Conservation (phyloP, 2,888 invertebrate genomes). For the Thecocarcelia acutangulata region DNA sequence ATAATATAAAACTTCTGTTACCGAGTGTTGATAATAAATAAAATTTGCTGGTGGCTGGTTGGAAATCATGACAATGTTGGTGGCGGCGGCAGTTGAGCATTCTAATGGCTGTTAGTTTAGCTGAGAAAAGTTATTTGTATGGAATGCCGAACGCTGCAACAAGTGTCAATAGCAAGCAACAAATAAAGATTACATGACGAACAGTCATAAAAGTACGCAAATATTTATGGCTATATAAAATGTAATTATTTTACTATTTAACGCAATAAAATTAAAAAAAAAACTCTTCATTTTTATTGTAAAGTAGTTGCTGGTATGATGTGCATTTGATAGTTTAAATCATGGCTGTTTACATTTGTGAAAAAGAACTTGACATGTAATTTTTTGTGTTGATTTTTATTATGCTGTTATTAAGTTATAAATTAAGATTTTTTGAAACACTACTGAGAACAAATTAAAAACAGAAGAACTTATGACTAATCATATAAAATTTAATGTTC, state of each 20-base stretch:
- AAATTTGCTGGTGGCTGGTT: conserved; percentile 5
- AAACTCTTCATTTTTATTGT: neutral
- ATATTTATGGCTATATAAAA: conserved; percentile 51
- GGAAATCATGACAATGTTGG: neutral
- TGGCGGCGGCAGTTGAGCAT: neutral
- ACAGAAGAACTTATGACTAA: conserved; percentile 18
- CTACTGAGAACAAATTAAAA: neutral
- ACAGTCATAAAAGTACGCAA: conserved; percentile 54
- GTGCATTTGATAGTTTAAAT: conserved; percentile 22
- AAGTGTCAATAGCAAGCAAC: conserved; percentile 61
- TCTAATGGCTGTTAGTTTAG: conserved; percentile 20
- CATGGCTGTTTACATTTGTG: conserved; percentile 31
- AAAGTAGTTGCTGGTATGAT: conserved; percentile 18
- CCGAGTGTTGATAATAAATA: conserved; percentile 29
- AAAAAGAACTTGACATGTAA: conserved; percentile 15
- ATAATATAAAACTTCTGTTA: conserved; percentile 36
- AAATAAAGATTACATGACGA: conserved; percentile 65
- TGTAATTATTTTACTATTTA: conserved; percentile 55
- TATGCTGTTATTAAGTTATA: conserved; percentile 48
- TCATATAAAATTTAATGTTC: conserved; percentile 34
- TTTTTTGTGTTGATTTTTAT: conserved; percentile 26
- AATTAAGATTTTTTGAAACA: conserved; percentile 23
- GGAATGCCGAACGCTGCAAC: conserved; percentile 56
- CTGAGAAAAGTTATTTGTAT: conserved; percentile 31
- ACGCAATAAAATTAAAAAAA: neutral